These are phyloP conservation scores for Zaprionus kolodkinae DNA, from an alignment of 1,140 invertebrate species.

Conservation along the genomic window DNA sequence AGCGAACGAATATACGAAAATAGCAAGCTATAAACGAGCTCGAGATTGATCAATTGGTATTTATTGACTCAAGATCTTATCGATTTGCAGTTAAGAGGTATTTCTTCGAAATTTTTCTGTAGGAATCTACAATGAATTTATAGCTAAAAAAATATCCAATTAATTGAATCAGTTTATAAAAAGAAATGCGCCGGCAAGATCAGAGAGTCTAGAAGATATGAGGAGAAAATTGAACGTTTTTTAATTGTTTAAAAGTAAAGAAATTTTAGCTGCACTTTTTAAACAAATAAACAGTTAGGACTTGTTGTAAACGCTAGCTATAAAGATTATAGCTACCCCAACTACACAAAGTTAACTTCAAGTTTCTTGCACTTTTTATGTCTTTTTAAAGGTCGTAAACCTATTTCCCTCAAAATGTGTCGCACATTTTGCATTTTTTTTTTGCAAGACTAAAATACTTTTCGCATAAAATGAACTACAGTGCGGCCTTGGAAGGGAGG, in stretches of 20 bases:
- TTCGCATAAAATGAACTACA: neutral
- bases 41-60: slow-evolving; percentile 35
- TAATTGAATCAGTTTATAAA: slow-evolving; percentile 3
- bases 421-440: neutral
- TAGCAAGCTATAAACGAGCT: neutral
- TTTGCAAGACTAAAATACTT: neutral
- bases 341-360: too few relatives aligned
- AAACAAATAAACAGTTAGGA: too few relatives aligned
- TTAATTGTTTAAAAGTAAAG: too few relatives aligned
- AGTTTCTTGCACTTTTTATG: neutral
- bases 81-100: slow-evolving; percentile 10
- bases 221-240: neutral
- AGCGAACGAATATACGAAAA: neutral
- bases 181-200: neutral
- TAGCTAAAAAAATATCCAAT: slow-evolving; percentile 3
- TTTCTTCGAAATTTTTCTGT: neutral
- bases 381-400: neutral
- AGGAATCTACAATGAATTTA: neutral
- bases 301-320: too few relatives aligned
- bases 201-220: neutral
- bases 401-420: neutral
- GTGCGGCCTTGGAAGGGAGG: neutral
- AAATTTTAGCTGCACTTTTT: too few relatives aligned
- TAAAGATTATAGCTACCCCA: too few relatives aligned
- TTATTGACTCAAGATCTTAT: slow-evolving; percentile 38